phyloP scores from a whole-genome alignment of 2,888 invertebrate species.

The Mythimna pallens region DNA sequence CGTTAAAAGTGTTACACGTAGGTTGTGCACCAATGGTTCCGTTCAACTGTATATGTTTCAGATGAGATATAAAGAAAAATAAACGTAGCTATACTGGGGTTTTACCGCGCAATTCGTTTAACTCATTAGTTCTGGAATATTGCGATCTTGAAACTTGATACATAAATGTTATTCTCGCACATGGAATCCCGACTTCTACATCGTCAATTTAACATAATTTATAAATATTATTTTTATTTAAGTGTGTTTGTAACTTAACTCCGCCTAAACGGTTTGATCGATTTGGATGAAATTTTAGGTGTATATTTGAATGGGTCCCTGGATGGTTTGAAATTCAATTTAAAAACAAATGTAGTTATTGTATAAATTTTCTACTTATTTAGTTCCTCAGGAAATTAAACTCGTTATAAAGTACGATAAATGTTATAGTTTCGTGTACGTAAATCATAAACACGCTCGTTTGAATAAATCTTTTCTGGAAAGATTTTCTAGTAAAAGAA shows the following conservation, averaged over 20 bases:
- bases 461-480: constrained; percentile 17
- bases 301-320: too few species aligned
- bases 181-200: neutral
- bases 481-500: neutral
- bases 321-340: too few species aligned
- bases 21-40: constrained; percentile 37
- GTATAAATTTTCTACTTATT: constrained; percentile 6
- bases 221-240: too few species aligned
- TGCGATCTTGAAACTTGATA: constrained; percentile 47
- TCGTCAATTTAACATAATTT: constrained; percentile 23
- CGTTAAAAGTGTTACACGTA: neutral
- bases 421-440: constrained; percentile 5
- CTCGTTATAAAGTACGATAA: constrained; percentile 12
- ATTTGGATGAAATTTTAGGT: too few species aligned
- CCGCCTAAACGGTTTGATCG: too few species aligned
- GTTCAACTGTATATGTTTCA: constrained; percentile 39
- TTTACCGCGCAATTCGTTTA: constrained; percentile 41
- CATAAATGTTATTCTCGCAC: constrained; percentile 42
- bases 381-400: constrained; percentile 22
- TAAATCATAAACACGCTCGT: neutral
- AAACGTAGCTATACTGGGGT: constrained; percentile 21
- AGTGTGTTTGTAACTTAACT: too few species aligned
- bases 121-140: constrained; percentile 39
- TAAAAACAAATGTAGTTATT: too few species aligned
- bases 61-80: constrained; percentile 27